Conservation (phyloP, 2,797 vertebrate species). For the Megaceryle alcyon region DNA sequence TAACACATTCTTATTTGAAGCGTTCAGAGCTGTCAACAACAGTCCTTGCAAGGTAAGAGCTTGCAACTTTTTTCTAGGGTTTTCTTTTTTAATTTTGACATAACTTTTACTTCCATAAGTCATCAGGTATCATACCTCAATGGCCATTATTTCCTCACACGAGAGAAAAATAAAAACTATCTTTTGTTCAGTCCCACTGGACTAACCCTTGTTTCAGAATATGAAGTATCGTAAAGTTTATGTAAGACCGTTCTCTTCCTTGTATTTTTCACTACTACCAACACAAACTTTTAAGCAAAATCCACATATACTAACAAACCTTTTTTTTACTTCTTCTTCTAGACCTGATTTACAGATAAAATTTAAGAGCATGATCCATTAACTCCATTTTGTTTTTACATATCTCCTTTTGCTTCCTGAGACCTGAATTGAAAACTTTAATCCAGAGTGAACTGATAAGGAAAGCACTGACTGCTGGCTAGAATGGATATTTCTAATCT, state of each 20-base stretch:
- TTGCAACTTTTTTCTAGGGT: not conserved
- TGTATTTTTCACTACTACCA: not conserved
- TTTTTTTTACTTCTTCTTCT: not conserved
- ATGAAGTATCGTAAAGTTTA: not conserved
- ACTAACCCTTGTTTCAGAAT: not conserved
- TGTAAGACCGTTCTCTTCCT: not conserved
- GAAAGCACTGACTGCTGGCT: not conserved
- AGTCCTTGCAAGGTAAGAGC: not conserved
- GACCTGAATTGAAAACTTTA: not conserved
- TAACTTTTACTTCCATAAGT: not conserved
- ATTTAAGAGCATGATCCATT: not conserved
- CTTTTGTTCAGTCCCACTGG: not conserved
- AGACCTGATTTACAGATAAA: not conserved
- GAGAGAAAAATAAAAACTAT: not conserved
- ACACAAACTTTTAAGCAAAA: not conserved
- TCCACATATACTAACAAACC: fast-evolving
- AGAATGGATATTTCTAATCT: not conserved
- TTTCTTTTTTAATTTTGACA: not conserved
- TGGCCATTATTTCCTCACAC: not conserved
- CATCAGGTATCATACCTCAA: not conserved
- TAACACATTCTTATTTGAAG: not conserved
- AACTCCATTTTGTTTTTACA: not conserved
- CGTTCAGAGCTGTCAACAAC: not conserved
- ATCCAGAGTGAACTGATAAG: not conserved
- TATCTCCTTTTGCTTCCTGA: not conserved